These are phyloP conservation scores for Otis tarda DNA, from an alignment of 2,113 vertebrate species.

Conservation along the genomic window DNA sequence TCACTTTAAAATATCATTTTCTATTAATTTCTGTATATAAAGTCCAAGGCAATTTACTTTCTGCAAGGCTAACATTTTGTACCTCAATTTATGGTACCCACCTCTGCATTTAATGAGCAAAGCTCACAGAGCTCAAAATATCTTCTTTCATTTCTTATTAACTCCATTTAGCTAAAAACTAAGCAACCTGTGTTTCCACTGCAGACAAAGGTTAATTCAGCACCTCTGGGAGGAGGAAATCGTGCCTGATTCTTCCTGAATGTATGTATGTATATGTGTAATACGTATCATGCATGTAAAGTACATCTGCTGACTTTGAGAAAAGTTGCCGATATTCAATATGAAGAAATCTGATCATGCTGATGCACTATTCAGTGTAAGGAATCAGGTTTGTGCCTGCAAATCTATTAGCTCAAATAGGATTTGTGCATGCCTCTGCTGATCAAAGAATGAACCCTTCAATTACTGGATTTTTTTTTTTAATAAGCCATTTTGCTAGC, in stretches of 20 bases:
- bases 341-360: neutral
- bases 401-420: neutral
- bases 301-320: neutral
- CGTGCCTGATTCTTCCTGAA: neutral
- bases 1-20: neutral
- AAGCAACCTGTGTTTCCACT: neutral
- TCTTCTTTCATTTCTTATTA: neutral
- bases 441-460: neutral
- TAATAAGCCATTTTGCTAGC: neutral
- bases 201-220: neutral
- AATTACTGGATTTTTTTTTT: neutral
- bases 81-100: neutral
- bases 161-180: neutral
- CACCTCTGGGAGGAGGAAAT: neutral
- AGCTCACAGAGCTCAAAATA: neutral
- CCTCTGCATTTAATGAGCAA: neutral
- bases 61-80: conserved; percentile 11
- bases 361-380: neutral
- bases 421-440: neutral
- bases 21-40: neutral
- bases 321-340: neutral
- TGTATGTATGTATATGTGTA: neutral
- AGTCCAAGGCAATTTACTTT: neutral
- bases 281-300: neutral
- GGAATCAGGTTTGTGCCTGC: neutral